A percentile compares a stretch with the other conserved stretches of the same genome.
phyloP scores from a whole-genome alignment of 1,140 invertebrate genomes.

The Camponotus pennsylvanicus region DNA sequence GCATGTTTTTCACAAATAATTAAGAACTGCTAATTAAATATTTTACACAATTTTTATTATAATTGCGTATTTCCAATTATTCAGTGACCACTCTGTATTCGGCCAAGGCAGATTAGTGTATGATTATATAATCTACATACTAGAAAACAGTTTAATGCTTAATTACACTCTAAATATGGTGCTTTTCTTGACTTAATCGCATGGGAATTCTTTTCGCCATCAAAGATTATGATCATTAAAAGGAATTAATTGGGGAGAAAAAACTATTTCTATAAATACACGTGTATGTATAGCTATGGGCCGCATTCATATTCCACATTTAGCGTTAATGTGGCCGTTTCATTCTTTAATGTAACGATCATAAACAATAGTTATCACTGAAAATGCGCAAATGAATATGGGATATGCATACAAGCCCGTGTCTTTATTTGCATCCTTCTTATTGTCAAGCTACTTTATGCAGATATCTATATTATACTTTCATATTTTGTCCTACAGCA shows the following conservation, averaged over 20 bases:
- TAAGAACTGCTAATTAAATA: background rate
- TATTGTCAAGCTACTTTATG: conserved; percentile 54
- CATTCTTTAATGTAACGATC: conserved; percentile 1
- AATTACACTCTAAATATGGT: conserved; percentile 40
- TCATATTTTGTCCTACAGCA: conserved; percentile 11
- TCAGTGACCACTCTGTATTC: conserved; percentile 41
- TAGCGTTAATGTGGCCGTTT: background rate
- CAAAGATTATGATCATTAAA: conserved; percentile 51
- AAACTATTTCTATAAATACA: conserved; percentile 45
- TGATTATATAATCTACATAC: conserved; percentile 67
- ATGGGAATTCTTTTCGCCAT: conserved; percentile 18
- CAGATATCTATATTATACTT: conserved; percentile 44
- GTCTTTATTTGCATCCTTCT: conserved; percentile 19
- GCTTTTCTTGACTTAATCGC: conserved; percentile 46
- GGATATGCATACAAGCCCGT: conserved; percentile 1
- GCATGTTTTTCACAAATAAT: background rate
- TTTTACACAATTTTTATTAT: background rate
- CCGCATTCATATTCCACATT: background rate
- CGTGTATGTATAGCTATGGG: background rate
- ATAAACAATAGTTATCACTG: conserved; percentile 27
- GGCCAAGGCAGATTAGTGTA: conserved; percentile 61
- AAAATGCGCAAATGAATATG: conserved; percentile 10
- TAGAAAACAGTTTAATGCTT: conserved; percentile 52
- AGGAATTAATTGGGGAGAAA: conserved; percentile 46
- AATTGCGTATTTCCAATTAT: conserved; percentile 25